A percentile compares a stretch with the other conserved stretches of the same genome.
Evolutionary conservation across 2,113 vertebrate species (phyloP).

Genomic region (Perccottus glenii): DNA sequence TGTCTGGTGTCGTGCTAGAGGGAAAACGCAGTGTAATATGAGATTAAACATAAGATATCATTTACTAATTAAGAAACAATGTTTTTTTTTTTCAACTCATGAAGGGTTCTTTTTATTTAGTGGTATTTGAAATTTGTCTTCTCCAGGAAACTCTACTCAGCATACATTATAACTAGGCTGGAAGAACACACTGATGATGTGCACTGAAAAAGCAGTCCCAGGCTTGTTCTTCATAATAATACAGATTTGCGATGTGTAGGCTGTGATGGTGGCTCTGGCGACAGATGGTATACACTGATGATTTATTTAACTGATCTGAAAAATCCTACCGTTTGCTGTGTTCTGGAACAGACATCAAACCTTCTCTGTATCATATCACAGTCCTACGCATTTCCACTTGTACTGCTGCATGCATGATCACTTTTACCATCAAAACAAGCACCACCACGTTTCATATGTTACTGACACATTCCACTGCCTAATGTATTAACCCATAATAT

Average conservation of each 20-base stretch:
- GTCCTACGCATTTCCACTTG: conserved; percentile 21
- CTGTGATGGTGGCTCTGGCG: conserved; percentile 8
- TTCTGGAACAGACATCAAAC: conserved; percentile 12
- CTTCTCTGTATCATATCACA: conserved; percentile 24
- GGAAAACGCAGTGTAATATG: conserved; percentile 14
- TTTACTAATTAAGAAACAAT: conserved; percentile 27
- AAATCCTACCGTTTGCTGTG: conserved; percentile 32
- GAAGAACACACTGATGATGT: too few species aligned
- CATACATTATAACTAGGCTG: neutral
- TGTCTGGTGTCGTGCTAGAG: conserved; percentile 9
- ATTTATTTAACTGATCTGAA: conserved; percentile 39
- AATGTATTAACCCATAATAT: neutral
- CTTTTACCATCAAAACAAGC: conserved; percentile 2
- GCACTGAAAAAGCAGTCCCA: too few species aligned
- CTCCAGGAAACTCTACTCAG: neutral
- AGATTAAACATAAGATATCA: conserved; percentile 12
- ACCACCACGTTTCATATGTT: neutral
- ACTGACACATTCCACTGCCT: neutral
- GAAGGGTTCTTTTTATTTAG: conserved; percentile 1
- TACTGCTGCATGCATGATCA: conserved; percentile 5
- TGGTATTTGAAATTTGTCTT: neutral
- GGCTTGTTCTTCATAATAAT: neutral
- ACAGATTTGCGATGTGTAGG: neutral
- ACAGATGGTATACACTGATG: conserved; percentile 39
- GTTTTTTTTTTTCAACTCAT: conserved; percentile 16